phyloP scores from a whole-genome alignment of 2,113 vertebrate species.

The Synodontis membranacea region DNA sequence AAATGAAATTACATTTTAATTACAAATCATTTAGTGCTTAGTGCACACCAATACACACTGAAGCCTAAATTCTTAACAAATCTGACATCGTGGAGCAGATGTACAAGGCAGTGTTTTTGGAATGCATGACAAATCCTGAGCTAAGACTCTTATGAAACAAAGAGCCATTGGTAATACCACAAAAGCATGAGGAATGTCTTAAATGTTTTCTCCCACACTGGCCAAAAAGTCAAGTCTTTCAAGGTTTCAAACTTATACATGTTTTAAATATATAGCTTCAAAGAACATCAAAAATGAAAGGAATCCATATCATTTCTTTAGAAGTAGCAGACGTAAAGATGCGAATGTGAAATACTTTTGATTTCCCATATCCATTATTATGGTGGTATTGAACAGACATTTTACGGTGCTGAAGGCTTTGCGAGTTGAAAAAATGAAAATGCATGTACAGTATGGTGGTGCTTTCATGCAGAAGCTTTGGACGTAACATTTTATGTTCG shows the following conservation, averaged over 20 bases:
- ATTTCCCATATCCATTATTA: not conserved
- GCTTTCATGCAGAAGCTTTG: not conserved
- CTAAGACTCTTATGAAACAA: slow-evolving; percentile 73
- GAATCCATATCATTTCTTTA: not conserved
- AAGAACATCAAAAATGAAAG: not conserved
- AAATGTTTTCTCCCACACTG: slow-evolving; percentile 57
- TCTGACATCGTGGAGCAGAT: slow-evolving; percentile 5
- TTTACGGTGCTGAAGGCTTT: not conserved
- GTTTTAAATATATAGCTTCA: slow-evolving; percentile 16
- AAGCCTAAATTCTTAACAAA: not conserved
- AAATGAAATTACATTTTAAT: not conserved
- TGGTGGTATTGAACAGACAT: not conserved
- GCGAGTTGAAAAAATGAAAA: not conserved
- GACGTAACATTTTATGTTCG: not conserved
- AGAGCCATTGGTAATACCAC: slow-evolving; percentile 59
- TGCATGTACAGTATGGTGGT: not conserved
- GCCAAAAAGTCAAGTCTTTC: not conserved
- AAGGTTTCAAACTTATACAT: slow-evolving; percentile 60
- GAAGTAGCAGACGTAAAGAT: not conserved
- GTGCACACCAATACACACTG: not conserved
- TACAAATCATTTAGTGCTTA: not conserved
- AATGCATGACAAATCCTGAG: slow-evolving; percentile 66
- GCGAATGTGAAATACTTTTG: not conserved
- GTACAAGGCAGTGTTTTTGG: slow-evolving; percentile 29
- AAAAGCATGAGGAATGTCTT: slow-evolving; percentile 31